Evolutionary conservation across 2,797 vertebrate species (phyloP), one percentile per base, ranked within the genome.

Genomic region (Varecia variegata): DNA sequence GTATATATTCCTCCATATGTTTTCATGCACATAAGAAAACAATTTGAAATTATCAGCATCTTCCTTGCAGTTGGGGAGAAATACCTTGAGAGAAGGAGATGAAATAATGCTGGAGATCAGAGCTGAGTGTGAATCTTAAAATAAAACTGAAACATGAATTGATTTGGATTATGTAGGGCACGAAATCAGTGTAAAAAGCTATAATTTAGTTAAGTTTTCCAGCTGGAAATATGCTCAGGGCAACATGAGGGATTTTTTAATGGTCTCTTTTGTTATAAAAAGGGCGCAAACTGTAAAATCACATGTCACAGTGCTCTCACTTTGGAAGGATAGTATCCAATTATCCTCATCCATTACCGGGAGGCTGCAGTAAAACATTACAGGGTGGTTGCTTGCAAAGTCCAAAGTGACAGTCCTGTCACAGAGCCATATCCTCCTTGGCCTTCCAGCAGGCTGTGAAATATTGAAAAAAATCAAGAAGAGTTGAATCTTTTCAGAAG

Each of bases 121-220:
- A 95, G 45, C 21, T 2, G 20, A 80, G 52, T 17, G 4, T 77
- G 91, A 83, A 77, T 95, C 52, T 93, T 88, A 90, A 96, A 93
- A 77, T 88, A 85, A 97, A 95, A 88, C 23, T 77, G 30, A 94
- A 76, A 76, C 10, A 21, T 88, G 43, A 27, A 65, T 76, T 92
- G 76, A 93, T 76, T 65, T 88, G 45, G 30, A 95, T 92, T 79
- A 90, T 13, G 50, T 30, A 93, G 38, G 74, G 40, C 30, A 62
- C 18, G 70, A 52, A 97, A 93, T 88, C 88, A 76, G 76, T 93
- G n/a, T 65, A 94, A 97, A 95, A 93, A 76, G 43, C 47, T 85
- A 1, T 95, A 88, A 91, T 93, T 96, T 87, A 84, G 76, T 93
- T 90, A 74, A 71, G n/a, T 96, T 94, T 97, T 85, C n/a, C 25